phyloP scores from a whole-genome alignment of 2,888 invertebrate genomes.

The Octodonta nipae region DNA sequence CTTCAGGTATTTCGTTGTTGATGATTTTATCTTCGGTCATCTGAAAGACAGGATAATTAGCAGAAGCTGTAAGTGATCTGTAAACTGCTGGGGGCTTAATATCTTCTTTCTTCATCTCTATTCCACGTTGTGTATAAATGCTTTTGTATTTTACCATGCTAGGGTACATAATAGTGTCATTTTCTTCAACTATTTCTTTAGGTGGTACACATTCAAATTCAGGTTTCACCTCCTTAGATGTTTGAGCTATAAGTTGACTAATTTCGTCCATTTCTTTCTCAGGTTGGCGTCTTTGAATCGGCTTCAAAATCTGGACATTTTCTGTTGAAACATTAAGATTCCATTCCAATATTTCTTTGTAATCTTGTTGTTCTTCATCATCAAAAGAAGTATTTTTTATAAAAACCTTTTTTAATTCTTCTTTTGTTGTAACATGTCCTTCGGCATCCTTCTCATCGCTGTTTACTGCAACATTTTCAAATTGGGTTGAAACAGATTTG shows the following conservation, averaged over 20 bases:
- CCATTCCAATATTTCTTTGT: constrained; percentile 28
- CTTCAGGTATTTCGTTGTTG: constrained; percentile 3
- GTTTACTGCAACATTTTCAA: background rate
- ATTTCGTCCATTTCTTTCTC: constrained; percentile 13
- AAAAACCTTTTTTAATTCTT: background rate
- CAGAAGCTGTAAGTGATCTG: constrained; percentile 18
- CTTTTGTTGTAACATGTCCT: background rate
- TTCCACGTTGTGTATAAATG: constrained; percentile 13
- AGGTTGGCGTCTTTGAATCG: constrained; percentile 14
- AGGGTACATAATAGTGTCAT: constrained; percentile 16
- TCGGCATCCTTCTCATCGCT: no score
- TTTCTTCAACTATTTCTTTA: constrained; percentile 17
- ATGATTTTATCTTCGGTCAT: constrained; percentile 13
- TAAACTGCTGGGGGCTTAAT: constrained; percentile 16
- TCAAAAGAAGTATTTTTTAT: background rate
- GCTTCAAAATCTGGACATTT: constrained; percentile 21
- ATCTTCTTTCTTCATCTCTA: no score
- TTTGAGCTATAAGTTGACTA: constrained; percentile 12
- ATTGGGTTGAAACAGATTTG: no score
- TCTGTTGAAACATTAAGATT: constrained; percentile 16
- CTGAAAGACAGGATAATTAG: constrained; percentile 17
- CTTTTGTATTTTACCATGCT: constrained; percentile 15
- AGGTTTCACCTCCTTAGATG: constrained; percentile 8
- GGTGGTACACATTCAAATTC: constrained; percentile 20
- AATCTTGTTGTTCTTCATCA: constrained; percentile 14